Evolutionary conservation across 2,888 invertebrate genomes (phyloP).

Genomic region (Selenia dentaria): DNA sequence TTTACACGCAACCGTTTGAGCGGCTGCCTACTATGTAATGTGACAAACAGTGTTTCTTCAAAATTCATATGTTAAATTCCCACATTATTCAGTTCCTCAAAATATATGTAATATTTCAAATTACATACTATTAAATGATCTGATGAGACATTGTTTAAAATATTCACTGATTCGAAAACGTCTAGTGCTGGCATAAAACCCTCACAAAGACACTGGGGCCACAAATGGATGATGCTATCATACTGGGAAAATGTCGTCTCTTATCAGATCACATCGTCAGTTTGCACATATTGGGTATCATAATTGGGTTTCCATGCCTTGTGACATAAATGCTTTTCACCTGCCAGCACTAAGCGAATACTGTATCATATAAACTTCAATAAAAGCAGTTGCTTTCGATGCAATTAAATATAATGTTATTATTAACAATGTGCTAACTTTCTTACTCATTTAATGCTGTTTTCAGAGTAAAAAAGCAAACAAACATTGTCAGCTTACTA

Average conservation of each 20-base stretch:
- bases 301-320: neutral
- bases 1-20: slow-evolving; percentile 5
- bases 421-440: slow-evolving; percentile 52
- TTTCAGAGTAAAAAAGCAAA: slow-evolving; percentile 45
- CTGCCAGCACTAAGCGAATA: slow-evolving; percentile 29
- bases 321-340: neutral
- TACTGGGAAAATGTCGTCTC: neutral
- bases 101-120: too few species aligned
- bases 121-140: too few species aligned
- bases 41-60: slow-evolving; percentile 2
- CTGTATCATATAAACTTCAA: slow-evolving; percentile 3
- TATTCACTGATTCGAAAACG: slow-evolving; percentile 4
- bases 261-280: too few species aligned
- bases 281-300: too few species aligned
- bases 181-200: slow-evolving; percentile 18
- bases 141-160: slow-evolving; percentile 3
- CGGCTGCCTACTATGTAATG: too few species aligned
- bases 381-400: too few species aligned
- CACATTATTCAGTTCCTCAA: too few species aligned
- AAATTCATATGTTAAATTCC: too few species aligned
- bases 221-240: neutral
- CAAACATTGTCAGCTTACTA: slow-evolving; percentile 42
- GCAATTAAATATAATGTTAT: slow-evolving; percentile 13
- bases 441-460: slow-evolving; percentile 36
- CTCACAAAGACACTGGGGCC: neutral